phyloP scores from a whole-genome alignment of 2,113 vertebrate species.

The Psephotus haematonotus region DNA sequence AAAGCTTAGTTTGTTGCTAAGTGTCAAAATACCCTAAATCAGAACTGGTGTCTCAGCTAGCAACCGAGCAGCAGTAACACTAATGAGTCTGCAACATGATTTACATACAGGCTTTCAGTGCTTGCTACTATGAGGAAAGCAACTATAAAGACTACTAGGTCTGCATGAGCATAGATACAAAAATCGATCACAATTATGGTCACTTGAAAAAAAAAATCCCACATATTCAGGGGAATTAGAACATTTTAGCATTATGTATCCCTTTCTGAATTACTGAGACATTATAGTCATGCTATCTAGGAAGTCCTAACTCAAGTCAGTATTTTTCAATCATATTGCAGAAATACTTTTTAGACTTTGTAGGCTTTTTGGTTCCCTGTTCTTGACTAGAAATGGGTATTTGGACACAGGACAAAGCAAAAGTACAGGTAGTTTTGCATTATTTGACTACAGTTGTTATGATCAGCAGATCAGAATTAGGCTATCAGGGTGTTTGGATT shows the following conservation, averaged over 20 bases:
- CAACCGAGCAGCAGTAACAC: constrained; percentile 58
- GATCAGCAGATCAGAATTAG: not conserved
- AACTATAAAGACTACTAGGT: not conserved
- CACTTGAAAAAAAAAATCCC: not conserved
- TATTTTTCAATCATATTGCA: not conserved
- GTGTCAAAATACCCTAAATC: constrained; percentile 75
- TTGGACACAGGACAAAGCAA: not conserved
- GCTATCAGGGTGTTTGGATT: not conserved
- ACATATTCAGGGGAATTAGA: not conserved
- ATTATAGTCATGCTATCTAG: not conserved
- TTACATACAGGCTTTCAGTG: constrained; percentile 31
- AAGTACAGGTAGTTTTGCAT: not conserved
- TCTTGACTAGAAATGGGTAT: not conserved
- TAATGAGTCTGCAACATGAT: constrained; percentile 64
- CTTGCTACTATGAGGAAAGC: constrained; percentile 25
- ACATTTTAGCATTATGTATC: not conserved
- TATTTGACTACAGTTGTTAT: not conserved
- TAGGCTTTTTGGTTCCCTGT: rapidly evolving
- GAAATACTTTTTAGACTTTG: not conserved
- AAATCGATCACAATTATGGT: not conserved
- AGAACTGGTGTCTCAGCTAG: constrained; percentile 61
- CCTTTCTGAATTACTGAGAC: not conserved
- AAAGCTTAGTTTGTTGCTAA: constrained; percentile 68
- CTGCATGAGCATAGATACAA: not conserved
- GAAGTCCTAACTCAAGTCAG: not conserved